phyloP scores from a whole-genome alignment of 2,888 invertebrate species.

The Caenorhabditis sinica region DNA sequence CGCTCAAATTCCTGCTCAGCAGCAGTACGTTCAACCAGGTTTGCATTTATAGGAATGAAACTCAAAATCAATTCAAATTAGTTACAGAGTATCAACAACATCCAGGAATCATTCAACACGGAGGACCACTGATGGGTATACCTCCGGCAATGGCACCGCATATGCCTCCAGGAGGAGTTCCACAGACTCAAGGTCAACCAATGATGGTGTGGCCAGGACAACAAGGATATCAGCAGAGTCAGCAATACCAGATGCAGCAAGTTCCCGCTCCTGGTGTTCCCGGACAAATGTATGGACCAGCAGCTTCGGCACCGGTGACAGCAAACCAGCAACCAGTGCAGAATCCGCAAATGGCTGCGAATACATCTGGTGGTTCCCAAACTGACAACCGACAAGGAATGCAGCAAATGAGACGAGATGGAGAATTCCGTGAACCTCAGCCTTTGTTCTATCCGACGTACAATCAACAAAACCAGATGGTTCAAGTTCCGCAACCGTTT shows the following conservation, averaged over 20 bases:
- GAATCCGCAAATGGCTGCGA: conserved; percentile 29
- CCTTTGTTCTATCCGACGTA: conserved; percentile 33
- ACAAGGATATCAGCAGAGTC: conserved; percentile 22
- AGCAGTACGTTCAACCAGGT: conserved; percentile 27
- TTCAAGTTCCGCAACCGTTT: conserved; percentile 33
- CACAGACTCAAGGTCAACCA: conserved; percentile 32
- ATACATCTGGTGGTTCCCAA: conserved; percentile 16
- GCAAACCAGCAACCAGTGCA: neutral
- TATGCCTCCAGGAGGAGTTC: conserved; percentile 28
- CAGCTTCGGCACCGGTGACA: conserved; percentile 11
- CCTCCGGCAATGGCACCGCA: conserved; percentile 32
- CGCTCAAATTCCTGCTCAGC: conserved; percentile 7
- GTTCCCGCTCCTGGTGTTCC: conserved; percentile 37
- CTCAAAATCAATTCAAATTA: neutral
- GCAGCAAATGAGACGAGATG: conserved; percentile 6
- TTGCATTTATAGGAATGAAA: neutral
- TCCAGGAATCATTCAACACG: conserved; percentile 33
- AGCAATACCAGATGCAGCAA: conserved; percentile 29
- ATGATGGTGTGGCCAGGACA: conserved; percentile 38
- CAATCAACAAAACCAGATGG: conserved; percentile 14
- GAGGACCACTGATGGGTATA: conserved; percentile 34
- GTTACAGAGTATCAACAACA: conserved; percentile 43
- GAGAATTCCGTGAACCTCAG: conserved; percentile 41
- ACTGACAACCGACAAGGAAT: conserved; percentile 19
- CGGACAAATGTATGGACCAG: conserved; percentile 52